A percentile compares a stretch with the other conserved stretches of the same genome.
These are phyloP conservation scores for Chrysotoxum bicinctum DNA, from an alignment of 2,888 invertebrate genomes.

Conservation along the genomic window DNA sequence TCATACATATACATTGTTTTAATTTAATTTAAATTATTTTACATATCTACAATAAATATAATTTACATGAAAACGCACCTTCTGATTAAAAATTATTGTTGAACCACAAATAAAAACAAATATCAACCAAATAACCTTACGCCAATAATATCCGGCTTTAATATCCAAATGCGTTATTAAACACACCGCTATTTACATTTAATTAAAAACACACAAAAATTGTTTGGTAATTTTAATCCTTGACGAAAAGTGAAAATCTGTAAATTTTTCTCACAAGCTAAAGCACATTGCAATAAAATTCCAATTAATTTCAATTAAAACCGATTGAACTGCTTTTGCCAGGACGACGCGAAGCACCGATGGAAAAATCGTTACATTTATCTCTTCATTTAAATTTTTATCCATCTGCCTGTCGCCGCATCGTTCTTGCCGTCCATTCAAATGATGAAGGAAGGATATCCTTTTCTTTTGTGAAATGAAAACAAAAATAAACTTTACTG, in stretches of 20 bases:
- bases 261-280: background rate
- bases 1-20: too few relatives aligned
- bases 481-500: constrained; percentile 19
- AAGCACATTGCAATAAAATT: constrained; percentile 38
- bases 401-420: background rate
- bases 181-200: constrained; percentile 21
- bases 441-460: background rate
- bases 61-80: background rate
- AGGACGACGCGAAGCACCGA: background rate
- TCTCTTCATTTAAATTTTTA: constrained; percentile 20
- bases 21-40: background rate
- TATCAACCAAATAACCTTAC: background rate
- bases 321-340: constrained; percentile 48
- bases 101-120: background rate
- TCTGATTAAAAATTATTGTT: background rate
- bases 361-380: constrained; percentile 46
- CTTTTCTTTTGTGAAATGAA: background rate
- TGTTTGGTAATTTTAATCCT: constrained; percentile 3
- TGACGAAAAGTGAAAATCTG: constrained; percentile 10
- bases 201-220: constrained; percentile 11
- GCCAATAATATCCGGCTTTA: background rate
- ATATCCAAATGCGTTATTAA: constrained; percentile 7
- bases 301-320: constrained; percentile 70
- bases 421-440: background rate
- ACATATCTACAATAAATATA: background rate